Evolutionary conservation across 2,797 vertebrate genomes (phyloP).

Genomic region (Falco cherrug): DNA sequence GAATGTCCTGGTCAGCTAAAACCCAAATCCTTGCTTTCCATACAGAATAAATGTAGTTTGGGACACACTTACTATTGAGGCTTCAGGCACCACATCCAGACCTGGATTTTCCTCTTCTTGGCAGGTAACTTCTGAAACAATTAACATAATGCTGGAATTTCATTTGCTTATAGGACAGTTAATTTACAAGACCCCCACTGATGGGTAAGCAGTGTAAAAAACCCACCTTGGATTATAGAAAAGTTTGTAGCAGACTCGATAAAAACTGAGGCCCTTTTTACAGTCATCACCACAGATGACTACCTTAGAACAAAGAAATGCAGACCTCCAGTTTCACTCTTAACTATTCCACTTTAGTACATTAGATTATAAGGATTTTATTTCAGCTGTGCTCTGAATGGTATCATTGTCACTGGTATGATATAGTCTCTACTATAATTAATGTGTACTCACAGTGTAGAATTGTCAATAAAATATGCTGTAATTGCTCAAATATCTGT

Average conservation of each 20-base stretch:
- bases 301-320: slow-evolving; percentile 13
- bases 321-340: neutral
- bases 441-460: slow-evolving; percentile 16
- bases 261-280: neutral
- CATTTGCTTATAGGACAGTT: neutral
- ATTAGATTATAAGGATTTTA: slow-evolving; percentile 28
- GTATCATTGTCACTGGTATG: neutral
- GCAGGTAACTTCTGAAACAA: neutral
- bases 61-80: neutral
- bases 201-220: neutral
- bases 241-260: neutral
- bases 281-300: neutral
- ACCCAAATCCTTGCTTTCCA: neutral
- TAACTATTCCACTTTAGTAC: neutral
- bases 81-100: neutral
- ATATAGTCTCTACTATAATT: slow-evolving; percentile 38
- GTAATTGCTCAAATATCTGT: slow-evolving; percentile 56
- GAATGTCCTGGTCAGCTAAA: neutral
- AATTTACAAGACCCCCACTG: neutral
- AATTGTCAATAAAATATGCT: slow-evolving; percentile 58
- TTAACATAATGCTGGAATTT: neutral
- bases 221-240: neutral
- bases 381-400: neutral
- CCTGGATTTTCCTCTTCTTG: neutral
- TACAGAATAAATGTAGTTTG: neutral